Evolutionary conservation across 2,113 vertebrate species (phyloP).

Genomic region (Manacus vitellinus): DNA sequence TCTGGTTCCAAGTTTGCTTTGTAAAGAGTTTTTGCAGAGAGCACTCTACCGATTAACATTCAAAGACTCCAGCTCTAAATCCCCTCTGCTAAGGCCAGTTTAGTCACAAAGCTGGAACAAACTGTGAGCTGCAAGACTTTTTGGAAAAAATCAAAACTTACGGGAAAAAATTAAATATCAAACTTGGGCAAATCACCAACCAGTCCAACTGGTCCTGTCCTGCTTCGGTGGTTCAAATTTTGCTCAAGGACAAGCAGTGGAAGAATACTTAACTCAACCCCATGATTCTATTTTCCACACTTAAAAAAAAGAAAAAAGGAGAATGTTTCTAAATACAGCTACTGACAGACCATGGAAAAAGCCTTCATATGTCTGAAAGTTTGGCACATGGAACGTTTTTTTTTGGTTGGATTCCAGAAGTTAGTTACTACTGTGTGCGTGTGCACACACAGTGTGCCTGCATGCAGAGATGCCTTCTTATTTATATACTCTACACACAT

Average conservation of each 20-base stretch:
- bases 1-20: not conserved
- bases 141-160: not conserved
- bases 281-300: slow-evolving; percentile 51
- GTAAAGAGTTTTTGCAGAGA: not conserved
- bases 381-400: slow-evolving; percentile 13
- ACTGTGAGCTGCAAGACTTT: not conserved
- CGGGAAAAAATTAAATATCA: not conserved
- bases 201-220: not conserved
- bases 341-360: slow-evolving; percentile 68
- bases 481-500: not conserved
- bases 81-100: not conserved
- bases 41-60: not conserved
- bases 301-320: not conserved
- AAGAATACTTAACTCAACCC: slow-evolving; percentile 52
- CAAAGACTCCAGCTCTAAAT: not conserved
- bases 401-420: slow-evolving; percentile 53
- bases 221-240: not conserved
- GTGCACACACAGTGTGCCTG: not conserved
- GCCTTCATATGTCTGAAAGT: slow-evolving; percentile 45
- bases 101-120: not conserved
- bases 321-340: slow-evolving; percentile 75
- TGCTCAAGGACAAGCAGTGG: not conserved
- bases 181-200: not conserved
- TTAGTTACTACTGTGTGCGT: slow-evolving; percentile 18
- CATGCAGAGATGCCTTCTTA: slow-evolving; percentile 26